A percentile compares a stretch with the other conserved stretches of the same genome.
phyloP scores from a whole-genome alignment of 2,888 invertebrate species.

The Sussaba pulchella region DNA sequence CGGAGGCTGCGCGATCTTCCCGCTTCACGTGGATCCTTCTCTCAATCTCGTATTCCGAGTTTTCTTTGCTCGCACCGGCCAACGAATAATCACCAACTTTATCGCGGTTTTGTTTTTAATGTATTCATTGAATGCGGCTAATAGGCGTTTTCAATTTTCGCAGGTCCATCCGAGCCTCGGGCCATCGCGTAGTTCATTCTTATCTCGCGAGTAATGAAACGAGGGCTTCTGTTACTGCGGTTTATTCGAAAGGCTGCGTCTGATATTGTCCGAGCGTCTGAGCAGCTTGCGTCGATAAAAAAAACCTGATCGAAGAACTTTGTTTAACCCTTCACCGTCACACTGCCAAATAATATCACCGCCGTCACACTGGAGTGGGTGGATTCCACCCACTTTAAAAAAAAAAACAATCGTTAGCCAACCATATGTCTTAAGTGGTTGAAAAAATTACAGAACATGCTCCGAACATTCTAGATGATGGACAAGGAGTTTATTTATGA shows the following conservation, averaged over 20 bases:
- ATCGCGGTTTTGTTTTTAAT: constrained; percentile 47
- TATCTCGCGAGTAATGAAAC: background rate
- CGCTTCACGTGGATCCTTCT: constrained; percentile 1
- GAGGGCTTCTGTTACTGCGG: background rate
- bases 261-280: too few relatives aligned
- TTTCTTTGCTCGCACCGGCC: constrained; percentile 4
- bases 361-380: too few relatives aligned
- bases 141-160: constrained; percentile 49
- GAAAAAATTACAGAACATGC: too few relatives aligned
- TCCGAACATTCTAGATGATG: too few relatives aligned
- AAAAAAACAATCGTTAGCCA: too few relatives aligned
- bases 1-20: constrained; percentile 14
- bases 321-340: too few relatives aligned
- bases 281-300: too few relatives aligned
- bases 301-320: too few relatives aligned
- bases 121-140: constrained; percentile 61
- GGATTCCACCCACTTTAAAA: too few relatives aligned
- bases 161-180: background rate
- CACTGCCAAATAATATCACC: too few relatives aligned
- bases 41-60: constrained; percentile 27
- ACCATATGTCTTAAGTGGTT: too few relatives aligned
- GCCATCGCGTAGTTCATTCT: constrained; percentile 5
- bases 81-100: constrained; percentile 60
- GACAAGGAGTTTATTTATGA: too few relatives aligned
- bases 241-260: background rate